phyloP scores from a whole-genome alignment of 2,888 invertebrate species.

The Glaucopsyche alexis region DNA sequence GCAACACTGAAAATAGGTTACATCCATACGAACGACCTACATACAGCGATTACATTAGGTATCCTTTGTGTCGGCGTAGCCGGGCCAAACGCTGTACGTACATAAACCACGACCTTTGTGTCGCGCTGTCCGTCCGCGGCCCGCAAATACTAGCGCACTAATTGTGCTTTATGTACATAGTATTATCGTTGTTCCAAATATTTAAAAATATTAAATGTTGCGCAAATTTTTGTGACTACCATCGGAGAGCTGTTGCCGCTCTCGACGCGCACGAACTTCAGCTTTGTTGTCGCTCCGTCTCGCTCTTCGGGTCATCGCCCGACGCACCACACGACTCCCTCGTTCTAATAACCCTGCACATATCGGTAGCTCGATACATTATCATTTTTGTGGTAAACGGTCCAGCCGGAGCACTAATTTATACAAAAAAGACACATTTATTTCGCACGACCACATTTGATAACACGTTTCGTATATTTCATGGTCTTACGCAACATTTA shows the following conservation, averaged over 20 bases:
- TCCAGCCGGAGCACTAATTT: slow-evolving; percentile 7
- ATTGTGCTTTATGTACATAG: slow-evolving; percentile 31
- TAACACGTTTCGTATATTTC: slow-evolving; percentile 1
- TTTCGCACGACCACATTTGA: neutral
- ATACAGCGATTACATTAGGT: slow-evolving; percentile 50
- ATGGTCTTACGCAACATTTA: neutral
- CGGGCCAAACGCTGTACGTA: slow-evolving; percentile 35
- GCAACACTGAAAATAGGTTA: slow-evolving; percentile 65
- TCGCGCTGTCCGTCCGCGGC: slow-evolving; percentile 1
- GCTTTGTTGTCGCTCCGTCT: slow-evolving; percentile 75
- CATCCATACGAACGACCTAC: slow-evolving; percentile 56
- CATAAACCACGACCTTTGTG: slow-evolving; percentile 33
- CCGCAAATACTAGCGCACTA: slow-evolving; percentile 27
- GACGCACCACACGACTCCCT: slow-evolving; percentile 63
- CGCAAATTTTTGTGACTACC: slow-evolving; percentile 29
- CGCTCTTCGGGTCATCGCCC: slow-evolving; percentile 74
- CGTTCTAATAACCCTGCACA: slow-evolving; percentile 71
- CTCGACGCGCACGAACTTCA: slow-evolving; percentile 68
- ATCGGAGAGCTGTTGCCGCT: slow-evolving; percentile 31
- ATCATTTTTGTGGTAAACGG: slow-evolving; percentile 49
- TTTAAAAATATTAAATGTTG: slow-evolving; percentile 16
- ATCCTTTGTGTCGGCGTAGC: slow-evolving; percentile 50
- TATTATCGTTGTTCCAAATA: slow-evolving; percentile 22
- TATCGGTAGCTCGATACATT: slow-evolving; percentile 55
- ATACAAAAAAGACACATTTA: neutral